Conservation (phyloP, 2,888 invertebrate species). For the Agrenia bidenticulata region DNA sequence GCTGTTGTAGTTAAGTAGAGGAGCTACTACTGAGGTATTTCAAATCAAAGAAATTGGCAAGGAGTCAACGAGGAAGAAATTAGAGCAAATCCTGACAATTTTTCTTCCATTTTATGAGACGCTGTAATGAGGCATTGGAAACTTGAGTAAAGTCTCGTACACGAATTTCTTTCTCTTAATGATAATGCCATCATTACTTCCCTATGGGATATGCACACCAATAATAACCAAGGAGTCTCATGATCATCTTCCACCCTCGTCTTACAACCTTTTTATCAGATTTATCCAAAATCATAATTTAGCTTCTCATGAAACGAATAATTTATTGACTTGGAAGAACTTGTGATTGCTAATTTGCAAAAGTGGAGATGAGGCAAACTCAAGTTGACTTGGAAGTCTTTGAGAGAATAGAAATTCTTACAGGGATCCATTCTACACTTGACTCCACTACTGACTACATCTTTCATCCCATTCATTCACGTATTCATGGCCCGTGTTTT, state of each 20-base stretch:
- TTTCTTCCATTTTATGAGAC: slow-evolving; percentile 7
- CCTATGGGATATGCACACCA: neutral
- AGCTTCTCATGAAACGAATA: slow-evolving; percentile 5
- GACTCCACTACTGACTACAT: no score
- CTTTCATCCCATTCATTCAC: no score
- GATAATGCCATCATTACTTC: neutral
- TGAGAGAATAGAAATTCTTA: no score
- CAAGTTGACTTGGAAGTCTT: no score
- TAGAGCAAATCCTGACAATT: slow-evolving; percentile 5
- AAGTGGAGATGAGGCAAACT: no score
- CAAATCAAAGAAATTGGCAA: slow-evolving; percentile 6
- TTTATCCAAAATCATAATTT: slow-evolving; percentile 1
- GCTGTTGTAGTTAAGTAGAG: neutral
- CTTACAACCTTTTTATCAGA: neutral
- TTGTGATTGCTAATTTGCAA: no score
- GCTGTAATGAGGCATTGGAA: neutral
- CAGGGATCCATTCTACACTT: no score
- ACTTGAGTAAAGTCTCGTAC: neutral
- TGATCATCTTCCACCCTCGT: no score
- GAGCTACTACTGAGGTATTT: neutral
- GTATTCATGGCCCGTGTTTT: no score
- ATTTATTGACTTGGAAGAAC: neutral
- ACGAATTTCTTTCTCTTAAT: slow-evolving; percentile 2
- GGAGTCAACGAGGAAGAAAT: slow-evolving; percentile 6
- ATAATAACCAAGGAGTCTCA: neutral